phyloP scores from a whole-genome alignment of 1,140 invertebrate genomes.

The Piezodorus guildinii region DNA sequence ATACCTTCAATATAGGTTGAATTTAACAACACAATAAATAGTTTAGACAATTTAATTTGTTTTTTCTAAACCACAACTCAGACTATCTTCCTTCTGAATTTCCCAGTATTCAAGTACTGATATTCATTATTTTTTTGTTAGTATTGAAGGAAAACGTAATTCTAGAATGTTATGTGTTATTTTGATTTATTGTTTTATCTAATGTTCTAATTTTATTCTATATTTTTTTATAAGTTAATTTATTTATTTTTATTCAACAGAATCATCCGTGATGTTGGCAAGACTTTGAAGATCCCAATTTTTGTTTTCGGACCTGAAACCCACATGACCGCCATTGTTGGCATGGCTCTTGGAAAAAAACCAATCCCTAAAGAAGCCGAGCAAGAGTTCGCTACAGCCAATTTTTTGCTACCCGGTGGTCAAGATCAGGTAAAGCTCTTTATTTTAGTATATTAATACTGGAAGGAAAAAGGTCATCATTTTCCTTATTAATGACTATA shows the following conservation, averaged over 20 bases:
- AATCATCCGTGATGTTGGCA: conserved; percentile 78
- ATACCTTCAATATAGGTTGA: too few relatives aligned
- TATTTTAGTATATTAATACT: too few relatives aligned
- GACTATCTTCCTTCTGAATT: too few relatives aligned
- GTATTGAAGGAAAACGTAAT: too few relatives aligned
- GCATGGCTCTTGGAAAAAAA: conserved; percentile 88
- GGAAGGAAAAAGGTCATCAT: neutral
- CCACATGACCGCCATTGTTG: conserved; percentile 98
- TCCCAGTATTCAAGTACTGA: too few relatives aligned
- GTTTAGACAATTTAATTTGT: too few relatives aligned
- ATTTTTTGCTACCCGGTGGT: conserved; percentile 81
- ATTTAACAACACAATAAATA: too few relatives aligned
- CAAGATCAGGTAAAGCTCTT: conserved; percentile 36
- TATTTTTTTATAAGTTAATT: too few relatives aligned
- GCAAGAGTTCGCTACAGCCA: conserved; percentile 70
- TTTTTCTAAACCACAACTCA: too few relatives aligned
- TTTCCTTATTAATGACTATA: neutral
- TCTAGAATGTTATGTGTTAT: too few relatives aligned
- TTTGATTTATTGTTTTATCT: neutral
- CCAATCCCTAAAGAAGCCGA: conserved; percentile 62
- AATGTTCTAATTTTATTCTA: neutral
- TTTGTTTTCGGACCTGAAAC: conserved; percentile 97
- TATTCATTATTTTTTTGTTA: too few relatives aligned
- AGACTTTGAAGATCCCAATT: conserved; percentile 81
- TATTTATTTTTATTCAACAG: conserved; percentile 35